Base-by-base conservation (phyloP, 2,797 vertebrate genomes). In the Rallus crepitans region DNA sequence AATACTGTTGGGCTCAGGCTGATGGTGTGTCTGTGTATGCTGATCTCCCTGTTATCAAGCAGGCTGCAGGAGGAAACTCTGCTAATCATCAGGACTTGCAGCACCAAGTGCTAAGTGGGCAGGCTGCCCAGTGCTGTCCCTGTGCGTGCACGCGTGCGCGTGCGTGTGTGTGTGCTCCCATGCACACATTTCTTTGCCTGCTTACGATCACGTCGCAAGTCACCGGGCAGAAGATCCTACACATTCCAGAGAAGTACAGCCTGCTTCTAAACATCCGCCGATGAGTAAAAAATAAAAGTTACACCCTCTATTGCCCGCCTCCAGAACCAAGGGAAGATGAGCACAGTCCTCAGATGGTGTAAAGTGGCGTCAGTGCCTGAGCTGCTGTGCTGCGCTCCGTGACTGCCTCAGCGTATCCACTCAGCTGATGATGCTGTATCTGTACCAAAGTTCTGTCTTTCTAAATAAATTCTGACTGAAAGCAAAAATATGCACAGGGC, bases 201-300 rank as follows among this genome's bases (percentile, higher is more conserved):
- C 81, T 69, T 33, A 31, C 14, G 50, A 76, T 81, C 94, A 94
- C 66, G 45, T 82, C 2, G 3, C 89, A 42, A 89, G 77, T 25
- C 13, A 2, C 83, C 65, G 52, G 60, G 68, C 83, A 84, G 70
- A 65, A 80, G 73, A 92, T 91, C 86, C 82, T 82, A 72, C 25
- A 4, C 73, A 73, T 93, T 96, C 81, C 89, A 90, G 77, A 70
- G 92, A 87, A 91, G 88, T 76, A 92, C 93, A 93, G 71, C 55
- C 52, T 61, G 65, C 80, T 91, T 86, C 76, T 70, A 70, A 76
- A 82, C 27, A 57, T 55, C 37, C 82, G 71, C 18, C 12, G 3
- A n/a, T 27, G 73, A 90, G 71, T 13, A 64, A 75, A 84, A 78
- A 61, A 45, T 57, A 18, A 78, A 88, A 82, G 42, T 69, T 7